Conservation (phyloP, 2,888 invertebrate genomes). For the Phragmatobia fuliginosa region DNA sequence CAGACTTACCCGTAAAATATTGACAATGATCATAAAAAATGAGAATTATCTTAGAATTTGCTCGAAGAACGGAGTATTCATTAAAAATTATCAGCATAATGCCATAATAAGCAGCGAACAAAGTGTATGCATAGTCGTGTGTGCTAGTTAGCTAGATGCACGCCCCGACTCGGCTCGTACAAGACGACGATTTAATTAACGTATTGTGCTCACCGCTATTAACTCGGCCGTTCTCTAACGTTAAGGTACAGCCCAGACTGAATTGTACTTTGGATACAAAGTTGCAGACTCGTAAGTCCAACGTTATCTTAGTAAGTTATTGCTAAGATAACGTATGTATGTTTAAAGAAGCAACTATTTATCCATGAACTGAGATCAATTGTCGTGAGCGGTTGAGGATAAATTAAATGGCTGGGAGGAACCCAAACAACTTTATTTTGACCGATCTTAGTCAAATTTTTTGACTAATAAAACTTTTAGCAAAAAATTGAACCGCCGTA, state of each 20-base stretch:
- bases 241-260: conserved; percentile 38
- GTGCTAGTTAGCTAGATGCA: conserved; percentile 81
- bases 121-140: conserved; percentile 45
- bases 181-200: conserved; percentile 84
- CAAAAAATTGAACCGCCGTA: too few species aligned
- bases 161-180: conserved; percentile 68
- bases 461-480: too few species aligned
- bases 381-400: neutral
- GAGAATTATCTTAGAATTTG: too few species aligned
- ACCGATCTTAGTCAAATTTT: neutral
- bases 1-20: neutral
- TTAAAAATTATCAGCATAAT: conserved; percentile 2
- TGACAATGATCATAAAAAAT: neutral
- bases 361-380: neutral
- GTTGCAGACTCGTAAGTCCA: neutral
- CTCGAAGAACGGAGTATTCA: neutral
- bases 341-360: neutral
- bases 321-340: neutral
- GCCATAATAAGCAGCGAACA: conserved; percentile 11
- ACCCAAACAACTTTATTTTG: neutral
- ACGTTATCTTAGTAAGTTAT: neutral
- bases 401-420: neutral
- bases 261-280: neutral
- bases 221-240: conserved; percentile 60
- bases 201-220: conserved; percentile 80